Evolutionary conservation across 2,888 invertebrate species (phyloP).

Genomic region (Acanthosepion pharaonis): DNA sequence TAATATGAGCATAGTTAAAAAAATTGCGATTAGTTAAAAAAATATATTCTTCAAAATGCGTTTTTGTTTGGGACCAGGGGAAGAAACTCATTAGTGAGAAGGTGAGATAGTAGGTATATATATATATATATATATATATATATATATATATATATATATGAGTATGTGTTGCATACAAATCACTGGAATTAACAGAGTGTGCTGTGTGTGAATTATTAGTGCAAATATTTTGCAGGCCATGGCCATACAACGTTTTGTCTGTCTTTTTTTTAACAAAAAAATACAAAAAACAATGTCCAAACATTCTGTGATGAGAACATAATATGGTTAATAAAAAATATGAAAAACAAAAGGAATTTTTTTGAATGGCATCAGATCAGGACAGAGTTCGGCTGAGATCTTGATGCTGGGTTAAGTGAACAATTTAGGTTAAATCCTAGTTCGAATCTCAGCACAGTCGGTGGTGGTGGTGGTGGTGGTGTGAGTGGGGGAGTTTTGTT

Average conservation of each 20-base stretch:
- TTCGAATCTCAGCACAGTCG: neutral
- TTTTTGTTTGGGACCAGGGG: neutral
- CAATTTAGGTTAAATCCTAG: neutral
- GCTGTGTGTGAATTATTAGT: neutral
- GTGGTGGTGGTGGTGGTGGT: neutral
- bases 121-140: slow-evolving; percentile 35
- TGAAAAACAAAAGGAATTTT: neutral
- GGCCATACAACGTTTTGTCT: neutral
- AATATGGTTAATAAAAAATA: neutral
- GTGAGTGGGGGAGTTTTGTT: too few species aligned
- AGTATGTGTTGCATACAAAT: neutral
- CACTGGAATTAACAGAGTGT: slow-evolving; percentile 1
- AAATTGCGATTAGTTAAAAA: neutral
- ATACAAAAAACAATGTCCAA: neutral
- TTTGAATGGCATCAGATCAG: neutral
- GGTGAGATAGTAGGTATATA: neutral
- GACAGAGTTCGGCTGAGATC: slow-evolving; percentile 12
- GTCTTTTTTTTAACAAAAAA: neutral
- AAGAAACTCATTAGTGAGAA: neutral
- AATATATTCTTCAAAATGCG: neutral
- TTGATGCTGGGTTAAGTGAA: neutral
- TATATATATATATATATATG: slow-evolving; percentile 18
- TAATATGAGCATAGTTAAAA: neutral
- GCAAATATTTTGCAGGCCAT: neutral
- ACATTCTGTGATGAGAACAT: neutral